Percentiles rank a stretch among this genome's conserved stretches.
phyloP scores from a whole-genome alignment of 2,888 invertebrate genomes.

The Heliconius charithonia region DNA sequence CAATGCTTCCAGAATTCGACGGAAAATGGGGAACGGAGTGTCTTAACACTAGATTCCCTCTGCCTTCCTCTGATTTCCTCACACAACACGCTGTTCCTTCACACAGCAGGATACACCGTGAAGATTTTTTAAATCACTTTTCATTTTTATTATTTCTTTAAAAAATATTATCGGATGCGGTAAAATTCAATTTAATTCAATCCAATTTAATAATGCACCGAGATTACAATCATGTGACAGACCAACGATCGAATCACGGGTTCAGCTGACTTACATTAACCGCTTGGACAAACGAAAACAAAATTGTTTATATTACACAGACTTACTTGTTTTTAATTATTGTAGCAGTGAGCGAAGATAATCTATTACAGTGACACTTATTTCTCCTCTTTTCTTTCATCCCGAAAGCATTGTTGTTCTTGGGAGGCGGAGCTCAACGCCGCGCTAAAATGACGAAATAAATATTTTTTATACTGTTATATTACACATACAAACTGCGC shows the following conservation, averaged over 20 bases:
- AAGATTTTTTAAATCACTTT: not conserved
- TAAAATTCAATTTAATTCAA: not conserved
- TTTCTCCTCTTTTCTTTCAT: not conserved
- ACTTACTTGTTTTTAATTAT: not conserved
- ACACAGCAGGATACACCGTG: not conserved
- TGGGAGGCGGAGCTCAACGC: not conserved
- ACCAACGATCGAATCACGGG: not conserved
- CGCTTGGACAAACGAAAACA: not conserved
- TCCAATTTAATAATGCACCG: not conserved
- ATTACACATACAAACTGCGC: not conserved
- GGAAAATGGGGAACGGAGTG: too few relatives aligned
- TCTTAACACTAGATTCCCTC: not conserved
- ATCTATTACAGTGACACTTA: too few relatives aligned
- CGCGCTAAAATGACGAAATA: not conserved
- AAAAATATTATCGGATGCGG: too few relatives aligned
- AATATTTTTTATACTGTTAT: not conserved
- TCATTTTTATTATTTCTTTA: too few relatives aligned
- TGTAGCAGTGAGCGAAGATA: too few relatives aligned
- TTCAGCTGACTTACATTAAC: constrained; percentile 1
- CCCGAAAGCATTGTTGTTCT: not conserved
- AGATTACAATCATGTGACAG: not conserved
- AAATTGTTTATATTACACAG: not conserved
- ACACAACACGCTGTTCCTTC: too few relatives aligned
- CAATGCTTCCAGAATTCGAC: too few relatives aligned
- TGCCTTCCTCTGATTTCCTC: too few relatives aligned